Evolutionary conservation across 2,113 vertebrate genomes (phyloP), one percentile per base, ranked within the genome.

Genomic region (Lagopus leucura): DNA sequence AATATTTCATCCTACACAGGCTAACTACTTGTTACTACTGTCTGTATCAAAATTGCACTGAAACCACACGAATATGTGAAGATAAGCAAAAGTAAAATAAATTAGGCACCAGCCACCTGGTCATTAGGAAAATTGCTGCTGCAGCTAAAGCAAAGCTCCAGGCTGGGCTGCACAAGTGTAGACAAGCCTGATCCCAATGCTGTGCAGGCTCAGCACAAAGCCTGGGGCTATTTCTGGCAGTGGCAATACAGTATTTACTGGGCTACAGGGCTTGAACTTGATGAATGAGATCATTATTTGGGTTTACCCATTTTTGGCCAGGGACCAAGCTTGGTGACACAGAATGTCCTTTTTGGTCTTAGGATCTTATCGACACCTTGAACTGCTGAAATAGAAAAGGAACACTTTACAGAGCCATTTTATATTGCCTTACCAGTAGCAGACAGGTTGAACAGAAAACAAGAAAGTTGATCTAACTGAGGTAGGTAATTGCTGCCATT

Each of bases 121-220:
- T 86, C 92, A 86, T 95, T 95, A 95, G 78, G 67, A 60, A 95
- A 93, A 90, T 45, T 86, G 94, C 93, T 95, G 86, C 88, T 69
- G 61, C 77, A 83, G 93, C 42, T 81, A 34, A 86, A 88, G 63
- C 6, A 32, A 89, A 91, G 85, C 79, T 80, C 36, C 3, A 12
- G 57, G 72, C 42, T 88, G 82, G 82, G 72, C 58, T 82, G 9
- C 18, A 6, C 64, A 45, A 94, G 60, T 18, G 30, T 27, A 61
- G 88, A 36, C 82, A 94, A 76, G 60, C 45, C 60, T 82, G 90
- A 38, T 84, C 72, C 65, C 5, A 5, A 69, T 79, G 72, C 71
- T 3, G 1, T 91, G 88, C 93, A 90, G 55, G 30, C 58, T 91
- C 92, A 91, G 90, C 88, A 90, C 47, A 42, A 87, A 78, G 55